Percentiles rank a stretch among this genome's conserved stretches.
Conservation (phyloP, 1,140 invertebrate genomes). For the Trachelipus rathkii region DNA sequence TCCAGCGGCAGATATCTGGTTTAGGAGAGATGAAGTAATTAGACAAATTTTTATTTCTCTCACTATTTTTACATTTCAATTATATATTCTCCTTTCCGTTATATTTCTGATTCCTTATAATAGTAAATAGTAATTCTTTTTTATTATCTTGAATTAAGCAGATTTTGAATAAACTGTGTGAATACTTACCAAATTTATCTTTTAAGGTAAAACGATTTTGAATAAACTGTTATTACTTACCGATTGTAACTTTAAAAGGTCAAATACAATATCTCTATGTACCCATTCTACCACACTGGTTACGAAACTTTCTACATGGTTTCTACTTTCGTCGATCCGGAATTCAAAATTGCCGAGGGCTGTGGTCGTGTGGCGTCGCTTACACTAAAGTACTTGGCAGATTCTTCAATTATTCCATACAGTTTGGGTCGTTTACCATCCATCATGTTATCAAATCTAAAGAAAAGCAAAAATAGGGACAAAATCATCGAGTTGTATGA, state of each 20-base stretch:
- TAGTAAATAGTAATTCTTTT: no score
- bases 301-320: slow-evolving; percentile 42
- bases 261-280: slow-evolving; percentile 17
- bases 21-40: slow-evolving; percentile 30
- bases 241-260: neutral
- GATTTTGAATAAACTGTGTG: no score
- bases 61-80: no score
- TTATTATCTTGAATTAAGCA: no score
- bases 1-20: slow-evolving; percentile 29
- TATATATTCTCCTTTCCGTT: no score
- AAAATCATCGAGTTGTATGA: neutral
- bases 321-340: slow-evolving; percentile 22
- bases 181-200: no score
- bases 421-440: neutral
- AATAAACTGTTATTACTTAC: no score
- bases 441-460: neutral
- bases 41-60: no score
- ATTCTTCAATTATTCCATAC: slow-evolving; percentile 25
- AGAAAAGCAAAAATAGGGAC: neutral
- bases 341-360: slow-evolving; percentile 31
- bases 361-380: slow-evolving; percentile 40
- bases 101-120: no score
- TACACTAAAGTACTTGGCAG: slow-evolving; percentile 18
- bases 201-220: no score
- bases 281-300: slow-evolving; percentile 37